Conservation (phyloP, 1,140 invertebrate species). For the Heterodera schachtii region DNA sequence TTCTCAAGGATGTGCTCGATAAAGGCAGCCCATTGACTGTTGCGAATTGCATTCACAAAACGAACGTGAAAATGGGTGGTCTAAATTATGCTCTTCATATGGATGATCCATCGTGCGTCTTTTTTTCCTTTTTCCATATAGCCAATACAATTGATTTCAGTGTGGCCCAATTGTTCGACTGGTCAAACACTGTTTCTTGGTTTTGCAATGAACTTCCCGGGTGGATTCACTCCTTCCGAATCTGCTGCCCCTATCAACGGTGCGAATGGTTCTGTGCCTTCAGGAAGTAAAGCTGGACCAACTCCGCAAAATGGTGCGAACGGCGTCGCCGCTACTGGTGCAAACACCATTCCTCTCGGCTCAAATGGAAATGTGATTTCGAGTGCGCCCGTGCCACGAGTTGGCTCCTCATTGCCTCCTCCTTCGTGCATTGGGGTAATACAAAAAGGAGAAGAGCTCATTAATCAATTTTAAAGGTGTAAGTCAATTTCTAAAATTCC, state of each 20-base stretch:
- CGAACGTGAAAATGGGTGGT: constrained; percentile 23
- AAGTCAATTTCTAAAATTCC: background rate
- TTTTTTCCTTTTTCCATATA: background rate
- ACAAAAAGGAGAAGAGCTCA: too few relatives aligned
- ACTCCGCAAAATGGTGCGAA: background rate
- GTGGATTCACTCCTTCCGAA: background rate
- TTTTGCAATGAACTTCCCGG: constrained; percentile 15
- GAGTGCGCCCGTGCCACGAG: background rate
- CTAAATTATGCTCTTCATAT: background rate
- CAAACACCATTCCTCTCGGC: background rate
- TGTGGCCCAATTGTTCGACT: background rate
- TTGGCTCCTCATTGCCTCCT: background rate
- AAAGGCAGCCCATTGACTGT: background rate
- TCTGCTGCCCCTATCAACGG: background rate
- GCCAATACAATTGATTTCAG: background rate
- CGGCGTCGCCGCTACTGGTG: too few relatives aligned
- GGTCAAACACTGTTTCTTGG: constrained; percentile 6
- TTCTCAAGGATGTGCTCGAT: background rate
- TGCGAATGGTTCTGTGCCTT: background rate
- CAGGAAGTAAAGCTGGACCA: background rate
- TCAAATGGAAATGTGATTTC: constrained; percentile 1
- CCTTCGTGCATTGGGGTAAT: constrained; percentile 14
- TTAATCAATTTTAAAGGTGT: background rate
- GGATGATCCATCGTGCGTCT: background rate
- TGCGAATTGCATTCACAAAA: constrained; percentile 13